Evolutionary conservation across 2,797 vertebrate species (phyloP).

Genomic region (Lepilemur ruficaudatus): DNA sequence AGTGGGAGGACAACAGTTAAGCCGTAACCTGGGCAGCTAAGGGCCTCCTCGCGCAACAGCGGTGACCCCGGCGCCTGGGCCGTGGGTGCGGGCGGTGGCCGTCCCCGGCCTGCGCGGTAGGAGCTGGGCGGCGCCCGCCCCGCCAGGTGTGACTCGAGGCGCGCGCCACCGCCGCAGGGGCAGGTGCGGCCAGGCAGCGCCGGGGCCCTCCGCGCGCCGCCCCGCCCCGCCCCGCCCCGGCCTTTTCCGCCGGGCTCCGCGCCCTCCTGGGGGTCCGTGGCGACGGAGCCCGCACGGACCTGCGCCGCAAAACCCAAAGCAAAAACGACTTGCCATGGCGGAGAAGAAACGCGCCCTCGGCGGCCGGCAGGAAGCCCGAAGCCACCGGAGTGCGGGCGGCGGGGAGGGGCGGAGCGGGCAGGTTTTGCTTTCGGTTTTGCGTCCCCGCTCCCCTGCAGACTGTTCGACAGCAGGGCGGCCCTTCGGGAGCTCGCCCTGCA

Average conservation of each 20-base stretch:
- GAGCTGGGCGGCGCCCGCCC: rapidly evolving
- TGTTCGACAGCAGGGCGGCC: rapidly evolving
- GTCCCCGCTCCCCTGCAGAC: not conserved
- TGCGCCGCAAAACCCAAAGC: not conserved
- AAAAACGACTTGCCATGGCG: slow-evolving; percentile 61
- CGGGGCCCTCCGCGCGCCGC: too few relatives aligned
- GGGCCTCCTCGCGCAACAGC: rapidly evolving
- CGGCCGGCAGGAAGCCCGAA: not conserved
- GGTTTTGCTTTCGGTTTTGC: slow-evolving; percentile 42
- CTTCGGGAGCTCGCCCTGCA: not conserved
- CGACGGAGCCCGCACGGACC: not conserved
- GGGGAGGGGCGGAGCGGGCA: rapidly evolving
- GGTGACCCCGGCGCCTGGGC: rapidly evolving
- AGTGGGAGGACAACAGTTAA: not conserved
- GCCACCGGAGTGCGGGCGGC: rapidly evolving
- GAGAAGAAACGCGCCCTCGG: not conserved
- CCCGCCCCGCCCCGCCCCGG: not conserved
- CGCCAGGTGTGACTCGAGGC: rapidly evolving
- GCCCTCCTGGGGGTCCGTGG: not conserved
- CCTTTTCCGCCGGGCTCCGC: rapidly evolving
- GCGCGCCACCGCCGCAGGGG: rapidly evolving
- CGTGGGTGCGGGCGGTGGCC: rapidly evolving
- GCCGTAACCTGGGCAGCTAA: not conserved
- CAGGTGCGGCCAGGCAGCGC: not conserved
- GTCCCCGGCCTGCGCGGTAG: rapidly evolving